A percentile compares a stretch with the other conserved stretches of the same genome.
Conservation (phyloP, 2,888 invertebrate species). For the Lasioglossum vierecki region DNA sequence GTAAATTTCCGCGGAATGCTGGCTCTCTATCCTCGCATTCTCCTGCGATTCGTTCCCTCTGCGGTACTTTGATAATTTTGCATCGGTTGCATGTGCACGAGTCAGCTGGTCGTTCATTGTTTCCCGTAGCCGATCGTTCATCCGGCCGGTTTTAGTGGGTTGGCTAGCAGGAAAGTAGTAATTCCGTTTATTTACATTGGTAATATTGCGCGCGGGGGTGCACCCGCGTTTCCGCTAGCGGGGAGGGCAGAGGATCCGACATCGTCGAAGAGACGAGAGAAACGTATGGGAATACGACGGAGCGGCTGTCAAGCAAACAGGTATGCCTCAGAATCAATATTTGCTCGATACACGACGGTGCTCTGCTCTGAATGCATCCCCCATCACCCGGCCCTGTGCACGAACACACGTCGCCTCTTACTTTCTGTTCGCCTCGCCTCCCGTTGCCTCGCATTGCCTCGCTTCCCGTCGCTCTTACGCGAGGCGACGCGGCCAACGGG, state of each 20-base stretch:
- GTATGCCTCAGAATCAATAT: conserved; percentile 81
- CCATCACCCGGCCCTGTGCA: conserved; percentile 52
- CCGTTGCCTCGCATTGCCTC: conserved; percentile 16
- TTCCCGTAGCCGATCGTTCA: neutral
- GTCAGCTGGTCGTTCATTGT: conserved; percentile 10
- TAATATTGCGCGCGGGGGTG: conserved; percentile 48
- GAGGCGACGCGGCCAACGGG: conserved; percentile 13
- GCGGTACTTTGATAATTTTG: conserved; percentile 8
- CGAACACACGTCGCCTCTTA: conserved; percentile 49
- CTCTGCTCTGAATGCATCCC: conserved; percentile 75
- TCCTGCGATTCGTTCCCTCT: neutral
- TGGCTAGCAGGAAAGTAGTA: conserved; percentile 20
- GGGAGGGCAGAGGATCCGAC: conserved; percentile 25
- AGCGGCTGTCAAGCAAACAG: conserved; percentile 76
- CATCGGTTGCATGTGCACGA: neutral
- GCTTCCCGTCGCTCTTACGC: conserved; percentile 2
- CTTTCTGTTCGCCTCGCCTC: conserved; percentile 46
- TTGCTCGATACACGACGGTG: conserved; percentile 79
- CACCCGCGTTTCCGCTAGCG: neutral
- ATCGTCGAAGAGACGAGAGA: conserved; percentile 56
- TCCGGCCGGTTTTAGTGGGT: neutral
- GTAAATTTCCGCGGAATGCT: neutral
- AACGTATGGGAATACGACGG: conserved; percentile 49
- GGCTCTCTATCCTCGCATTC: neutral
- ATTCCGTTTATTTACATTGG: conserved; percentile 51